Evolutionary conservation across 2,797 vertebrate genomes (phyloP), one percentile per base, ranked within the genome.

Genomic region (Fistularia commersonii): DNA sequence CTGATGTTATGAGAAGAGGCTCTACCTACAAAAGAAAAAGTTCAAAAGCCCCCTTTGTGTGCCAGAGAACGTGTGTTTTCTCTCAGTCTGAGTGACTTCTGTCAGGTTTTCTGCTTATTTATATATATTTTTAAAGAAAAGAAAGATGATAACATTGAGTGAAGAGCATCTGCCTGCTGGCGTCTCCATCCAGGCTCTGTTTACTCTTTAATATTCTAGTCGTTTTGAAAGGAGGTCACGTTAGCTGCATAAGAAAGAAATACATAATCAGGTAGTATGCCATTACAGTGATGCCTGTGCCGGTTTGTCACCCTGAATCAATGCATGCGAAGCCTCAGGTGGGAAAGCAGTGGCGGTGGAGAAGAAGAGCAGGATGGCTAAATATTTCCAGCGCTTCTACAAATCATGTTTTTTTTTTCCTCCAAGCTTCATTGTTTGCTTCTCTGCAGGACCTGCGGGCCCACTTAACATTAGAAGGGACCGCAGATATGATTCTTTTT

Each of bases 141-240:
- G 15, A 38, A 37, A 34, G 14, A n/a, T 10, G 32, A 37, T 6
- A 14, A 11, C 32, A 54, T 52, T 11, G 63, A 66, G 64, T 42
- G 57, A 53, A 48, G 54, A 80, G 74, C 69, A 69, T 69, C 77
- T 80, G 77, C 82, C 77, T 81, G 81, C 72, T 58, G 77, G 83
- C 72, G 31, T 64, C 77, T 77, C 66, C 76, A 74, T 74, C 72
- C 72, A 38, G 54, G 61, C 73, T 74, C 64, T 51, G 74, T 59
- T 75, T 63, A 47, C 76, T 69, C 67, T 74, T 82, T 77, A 81
- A 79, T 72, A 80, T 80, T 74, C 68, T 55, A 48, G 57, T 81
- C 69, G 62, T 80, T 80, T 82, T 44, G 75, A 84, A 86, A 76
- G 72, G 74, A 82, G 83, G 76, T 80, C 80, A 82, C 72, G 59